These are phyloP conservation scores for Phymastichus coffea DNA, from an alignment of 1,140 invertebrate genomes.

Conservation along the genomic window DNA sequence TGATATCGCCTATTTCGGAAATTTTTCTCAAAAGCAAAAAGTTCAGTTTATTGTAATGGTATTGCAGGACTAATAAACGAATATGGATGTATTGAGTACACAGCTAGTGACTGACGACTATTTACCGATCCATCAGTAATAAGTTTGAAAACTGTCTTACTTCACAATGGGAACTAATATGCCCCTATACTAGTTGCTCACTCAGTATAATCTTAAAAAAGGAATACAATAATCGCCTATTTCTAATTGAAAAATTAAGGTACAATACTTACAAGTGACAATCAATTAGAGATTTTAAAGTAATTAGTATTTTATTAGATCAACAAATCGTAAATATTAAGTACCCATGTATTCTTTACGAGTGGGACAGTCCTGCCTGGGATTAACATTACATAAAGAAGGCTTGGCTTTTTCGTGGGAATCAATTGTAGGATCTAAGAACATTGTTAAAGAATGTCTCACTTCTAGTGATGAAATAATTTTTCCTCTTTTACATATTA, in stretches of 20 bases:
- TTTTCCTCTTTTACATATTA: not conserved
- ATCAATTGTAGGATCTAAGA: not conserved
- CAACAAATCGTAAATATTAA: not conserved
- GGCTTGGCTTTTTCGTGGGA: not conserved
- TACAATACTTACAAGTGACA: not conserved
- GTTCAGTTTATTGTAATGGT: not conserved
- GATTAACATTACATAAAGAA: not conserved
- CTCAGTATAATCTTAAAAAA: too few relatives aligned
- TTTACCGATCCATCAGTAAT: not conserved
- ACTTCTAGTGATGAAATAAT: not conserved
- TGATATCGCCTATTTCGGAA: not conserved
- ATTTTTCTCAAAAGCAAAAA: too few relatives aligned
- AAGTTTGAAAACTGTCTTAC: not conserved
- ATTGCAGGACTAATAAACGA: not conserved
- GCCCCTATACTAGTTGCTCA: not conserved
- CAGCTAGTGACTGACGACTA: not conserved
- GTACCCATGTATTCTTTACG: not conserved
- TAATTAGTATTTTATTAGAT: not conserved
- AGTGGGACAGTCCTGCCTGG: not conserved
- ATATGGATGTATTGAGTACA: not conserved
- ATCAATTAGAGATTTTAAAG: not conserved
- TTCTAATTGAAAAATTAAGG: not conserved
- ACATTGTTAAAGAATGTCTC: not conserved
- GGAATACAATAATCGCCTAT: not conserved
- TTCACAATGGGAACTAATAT: not conserved